Conservation (phyloP, 92 coral and sea anemone genomes). For the Heliopora coerulea region DNA sequence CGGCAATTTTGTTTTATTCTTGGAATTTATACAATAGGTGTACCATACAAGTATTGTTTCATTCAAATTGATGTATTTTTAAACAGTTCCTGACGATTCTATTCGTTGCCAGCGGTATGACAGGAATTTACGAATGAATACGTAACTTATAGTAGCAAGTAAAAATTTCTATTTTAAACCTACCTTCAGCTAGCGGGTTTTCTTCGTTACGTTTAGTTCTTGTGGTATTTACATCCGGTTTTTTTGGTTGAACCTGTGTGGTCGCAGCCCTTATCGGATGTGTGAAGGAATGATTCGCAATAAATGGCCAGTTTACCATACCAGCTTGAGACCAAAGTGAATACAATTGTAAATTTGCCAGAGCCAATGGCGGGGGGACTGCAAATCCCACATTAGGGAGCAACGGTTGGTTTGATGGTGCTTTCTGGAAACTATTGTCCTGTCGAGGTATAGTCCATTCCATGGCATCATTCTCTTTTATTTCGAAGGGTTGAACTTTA, state of each 20-base stretch:
- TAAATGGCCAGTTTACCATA: slow-evolving; percentile 28
- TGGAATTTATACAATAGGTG: too few relatives aligned
- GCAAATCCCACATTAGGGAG: slow-evolving; percentile 18
- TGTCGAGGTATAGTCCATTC: slow-evolving; percentile 31
- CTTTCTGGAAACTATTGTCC: slow-evolving; percentile 26
- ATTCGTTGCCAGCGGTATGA: background rate
- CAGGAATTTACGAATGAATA: too few relatives aligned
- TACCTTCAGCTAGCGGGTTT: slow-evolving; percentile 11
- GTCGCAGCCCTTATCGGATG: background rate
- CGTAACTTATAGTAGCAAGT: too few relatives aligned
- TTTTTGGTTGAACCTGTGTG: slow-evolving; percentile 1
- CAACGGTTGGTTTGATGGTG: slow-evolving; percentile 16
- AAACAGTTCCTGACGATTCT: too few relatives aligned
- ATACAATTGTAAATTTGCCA: slow-evolving; percentile 30
- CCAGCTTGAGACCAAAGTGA: slow-evolving; percentile 27
- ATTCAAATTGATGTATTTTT: too few relatives aligned
- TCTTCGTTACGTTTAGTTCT: background rate
- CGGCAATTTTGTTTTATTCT: too few relatives aligned
- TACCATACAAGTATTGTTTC: too few relatives aligned
- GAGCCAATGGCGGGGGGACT: slow-evolving; percentile 15
- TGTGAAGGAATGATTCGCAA: slow-evolving; percentile 18
- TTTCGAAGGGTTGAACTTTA: slow-evolving; percentile 36
- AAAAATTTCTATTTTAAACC: background rate
- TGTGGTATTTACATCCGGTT: slow-evolving; percentile 1
- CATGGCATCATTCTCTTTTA: slow-evolving; percentile 38